Evolutionary conservation across 2,888 invertebrate species (phyloP).

Genomic region (Drosophila hamatofila): DNA sequence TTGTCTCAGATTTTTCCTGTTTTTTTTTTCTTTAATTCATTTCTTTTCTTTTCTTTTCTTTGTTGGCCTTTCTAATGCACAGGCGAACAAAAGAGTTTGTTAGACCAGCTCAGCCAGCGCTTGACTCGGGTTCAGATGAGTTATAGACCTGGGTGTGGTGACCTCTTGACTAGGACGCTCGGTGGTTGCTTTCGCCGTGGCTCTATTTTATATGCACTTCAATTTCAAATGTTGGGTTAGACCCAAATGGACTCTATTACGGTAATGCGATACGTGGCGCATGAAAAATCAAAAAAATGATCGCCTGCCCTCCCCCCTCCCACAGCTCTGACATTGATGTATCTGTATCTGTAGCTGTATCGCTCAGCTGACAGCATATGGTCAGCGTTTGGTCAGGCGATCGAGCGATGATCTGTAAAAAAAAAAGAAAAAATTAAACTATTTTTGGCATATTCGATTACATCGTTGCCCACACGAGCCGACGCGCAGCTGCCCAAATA

Average conservation of each 20-base stretch:
- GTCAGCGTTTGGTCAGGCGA: conserved; percentile 45
- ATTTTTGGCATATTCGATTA: conserved; percentile 64
- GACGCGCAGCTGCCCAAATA: conserved; percentile 69
- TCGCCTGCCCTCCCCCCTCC: conserved; percentile 10
- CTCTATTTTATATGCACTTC: conserved; percentile 49
- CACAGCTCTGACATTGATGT: conserved; percentile 38
- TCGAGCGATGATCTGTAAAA: conserved; percentile 18
- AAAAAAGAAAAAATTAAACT: conserved; percentile 21
- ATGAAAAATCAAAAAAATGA: conserved; percentile 57
- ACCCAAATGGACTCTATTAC: conserved; percentile 60
- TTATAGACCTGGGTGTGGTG: conserved; percentile 65
- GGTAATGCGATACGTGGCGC: conserved; percentile 62
- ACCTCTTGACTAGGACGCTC: conserved; percentile 47
- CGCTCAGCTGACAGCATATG: conserved; percentile 52
- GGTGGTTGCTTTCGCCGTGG: conserved; percentile 53
- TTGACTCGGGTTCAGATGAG: conserved; percentile 46
- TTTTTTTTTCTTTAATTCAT: conserved; percentile 50
- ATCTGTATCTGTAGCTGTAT: conserved; percentile 21
- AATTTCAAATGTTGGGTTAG: conserved; percentile 19
- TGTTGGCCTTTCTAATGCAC: conserved; percentile 37
- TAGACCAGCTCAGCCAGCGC: not conserved
- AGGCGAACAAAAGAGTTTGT: conserved; percentile 62
- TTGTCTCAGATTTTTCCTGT: conserved; percentile 63
- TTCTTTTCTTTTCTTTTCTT: conserved; percentile 19
- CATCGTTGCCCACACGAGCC: conserved; percentile 23